These are phyloP conservation scores for Chloroceryle amazona DNA, from an alignment of 2,797 vertebrate species.

Conservation along the genomic window DNA sequence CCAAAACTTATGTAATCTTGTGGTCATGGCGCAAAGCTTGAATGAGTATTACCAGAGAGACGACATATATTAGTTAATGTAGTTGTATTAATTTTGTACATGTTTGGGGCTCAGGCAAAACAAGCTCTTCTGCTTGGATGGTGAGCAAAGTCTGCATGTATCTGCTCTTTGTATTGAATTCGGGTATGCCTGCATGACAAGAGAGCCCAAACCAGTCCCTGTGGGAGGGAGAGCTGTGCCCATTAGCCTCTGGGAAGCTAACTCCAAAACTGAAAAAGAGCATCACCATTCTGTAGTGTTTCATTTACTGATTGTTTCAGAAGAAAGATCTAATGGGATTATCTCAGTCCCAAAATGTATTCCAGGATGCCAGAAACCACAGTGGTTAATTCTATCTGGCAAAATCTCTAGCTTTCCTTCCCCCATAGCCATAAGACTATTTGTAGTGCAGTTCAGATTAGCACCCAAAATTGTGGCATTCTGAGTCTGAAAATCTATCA, in stretches of 20 bases:
- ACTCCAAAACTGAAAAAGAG: neutral
- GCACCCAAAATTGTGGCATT: neutral
- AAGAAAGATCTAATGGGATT: slow-evolving; percentile 6
- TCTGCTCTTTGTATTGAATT: neutral
- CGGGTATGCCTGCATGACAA: neutral
- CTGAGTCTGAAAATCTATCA: neutral
- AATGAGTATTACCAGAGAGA: neutral
- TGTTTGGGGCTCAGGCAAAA: neutral
- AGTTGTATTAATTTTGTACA: neutral
- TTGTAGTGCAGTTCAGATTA: neutral
- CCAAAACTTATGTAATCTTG: neutral
- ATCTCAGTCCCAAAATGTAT: neutral
- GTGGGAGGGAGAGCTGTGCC: neutral
- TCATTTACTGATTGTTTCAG: neutral
- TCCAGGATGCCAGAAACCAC: slow-evolving; percentile 6
- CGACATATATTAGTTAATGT: neutral
- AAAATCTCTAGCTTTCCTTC: neutral
- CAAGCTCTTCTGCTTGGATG: neutral
- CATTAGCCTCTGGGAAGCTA: neutral
- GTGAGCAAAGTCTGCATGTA: neutral
- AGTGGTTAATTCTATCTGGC: neutral
- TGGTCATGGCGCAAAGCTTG: neutral
- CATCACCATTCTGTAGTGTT: neutral
- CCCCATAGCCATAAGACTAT: neutral
- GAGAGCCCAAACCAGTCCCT: neutral